Base-by-base conservation (phyloP, 2,113 vertebrate species). In the Ailurus styani region DNA sequence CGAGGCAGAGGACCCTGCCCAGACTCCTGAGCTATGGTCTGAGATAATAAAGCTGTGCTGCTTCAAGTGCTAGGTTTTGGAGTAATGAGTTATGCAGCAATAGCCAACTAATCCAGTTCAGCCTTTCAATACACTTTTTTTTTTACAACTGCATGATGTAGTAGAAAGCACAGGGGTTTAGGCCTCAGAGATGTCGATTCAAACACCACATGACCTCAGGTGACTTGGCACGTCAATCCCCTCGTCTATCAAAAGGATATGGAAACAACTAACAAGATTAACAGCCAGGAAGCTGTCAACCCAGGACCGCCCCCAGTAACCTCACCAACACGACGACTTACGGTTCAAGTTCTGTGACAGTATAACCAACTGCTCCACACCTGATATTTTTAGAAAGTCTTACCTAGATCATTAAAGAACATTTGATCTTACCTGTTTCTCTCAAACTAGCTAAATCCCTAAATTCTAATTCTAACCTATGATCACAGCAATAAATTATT, bases 391-490 rank as follows among this genome's bases (percentile, higher is more conserved):
- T 37, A 87, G 79, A 89, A 87, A 50, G 66, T 37, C n/a, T 75
- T 57, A 89, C 60, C 52, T 45, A 83, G 57, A 34, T 52, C 70
- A 62, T n/a, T 68, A 50, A 15, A 85, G 85, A 95, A 77, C 70
- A 57, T 95, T 68, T n/a, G 13, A 84, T 52, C 60, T 86, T 72
- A 73, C 50, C 87, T 78, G 79, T 50, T 95, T 34, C 79, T 84
- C 68, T 92, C 50, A 91, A 77, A 77, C 37, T 25, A 86, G 72
- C 60, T 81, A 60, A 91, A 72, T 47, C 87, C 86, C 50, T 97
- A 54, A 94, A 68, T 45, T 84, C 40, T 77, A 95, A 96, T 40
- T 91, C 62, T 83, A 94, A 95, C 40, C 96, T 91, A 88, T 5
- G n/a, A 88, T 85, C 93, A 86, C 52, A 92, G 87, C 68, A 90